Base-by-base conservation (phyloP, 1,140 invertebrate species). In the Temnothorax nylanderi region DNA sequence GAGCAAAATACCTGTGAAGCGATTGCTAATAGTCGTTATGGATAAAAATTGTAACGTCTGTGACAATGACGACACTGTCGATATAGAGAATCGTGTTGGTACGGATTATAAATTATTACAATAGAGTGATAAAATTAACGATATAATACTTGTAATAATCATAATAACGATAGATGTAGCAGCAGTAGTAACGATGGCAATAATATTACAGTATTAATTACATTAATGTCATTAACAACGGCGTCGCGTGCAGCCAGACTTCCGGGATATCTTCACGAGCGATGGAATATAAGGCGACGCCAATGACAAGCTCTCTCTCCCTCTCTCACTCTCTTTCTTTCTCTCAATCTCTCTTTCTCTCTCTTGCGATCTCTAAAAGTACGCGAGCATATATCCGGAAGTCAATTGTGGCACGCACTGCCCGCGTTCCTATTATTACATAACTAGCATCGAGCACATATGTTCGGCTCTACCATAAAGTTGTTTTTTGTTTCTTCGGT, bases 181-280 rank as follows among this genome's bases (percentile, higher is more conserved):
- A 89, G 91, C 91, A 94, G 78, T 93, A 94, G 82, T 93, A 90
- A 90, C 92, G 93, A 94, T 93, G 91, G 90, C 93, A 92, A 90
- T 93, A 94, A 87, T 92, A 87, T 94, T 93, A 94, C 93, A 93
- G 91, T 94, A 93, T 93, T 92, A 93, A 94, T 94, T 88, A 93
- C 91, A 91, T 88, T 93, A 93, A 94, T 90, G 89, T 88, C 91
- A 91, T 90, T 89, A 90, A 92, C 90, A 92, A 91, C 76, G 90
- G 90, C 89, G 87, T 91, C 78, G 84, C 75, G 89, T 86, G 89
- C 85, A 89, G 37, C 80, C 82, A 87, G 87, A 89, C 89, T 91
- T 90, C 89, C 87, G 54, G 54, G 80, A 89, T 72, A 72, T 72
- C n/a, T 67, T 54, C 58, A 69, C 76, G 74, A 90, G 32, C 72